Conservation (phyloP, 1,140 invertebrate species). For the Kradibia gibbosae region DNA sequence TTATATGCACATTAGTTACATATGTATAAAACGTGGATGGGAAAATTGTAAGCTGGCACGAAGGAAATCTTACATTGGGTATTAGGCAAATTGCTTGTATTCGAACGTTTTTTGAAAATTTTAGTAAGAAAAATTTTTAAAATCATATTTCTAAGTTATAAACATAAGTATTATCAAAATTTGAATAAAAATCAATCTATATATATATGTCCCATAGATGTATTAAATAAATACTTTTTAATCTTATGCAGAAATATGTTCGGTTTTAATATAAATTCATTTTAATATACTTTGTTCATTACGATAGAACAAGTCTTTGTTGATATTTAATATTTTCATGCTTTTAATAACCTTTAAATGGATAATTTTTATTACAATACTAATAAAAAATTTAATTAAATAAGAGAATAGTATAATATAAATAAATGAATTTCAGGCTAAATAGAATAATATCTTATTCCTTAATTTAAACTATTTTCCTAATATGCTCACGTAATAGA, state of each 20-base stretch:
- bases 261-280: not conserved
- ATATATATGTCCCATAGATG: not conserved
- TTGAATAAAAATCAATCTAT: not conserved
- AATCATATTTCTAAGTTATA: not conserved
- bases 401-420: too few species aligned
- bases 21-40: not conserved
- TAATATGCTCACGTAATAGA: too few species aligned
- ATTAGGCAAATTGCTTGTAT: not conserved
- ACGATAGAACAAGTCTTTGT: too few species aligned
- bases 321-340: not conserved
- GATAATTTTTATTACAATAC: too few species aligned
- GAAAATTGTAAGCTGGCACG: not conserved
- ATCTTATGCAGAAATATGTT: not conserved
- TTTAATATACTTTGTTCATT: too few species aligned
- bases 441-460: too few species aligned
- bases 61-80: not conserved
- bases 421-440: too few species aligned
- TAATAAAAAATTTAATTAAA: too few species aligned
- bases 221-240: not conserved
- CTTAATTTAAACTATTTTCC: too few species aligned
- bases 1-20: not conserved
- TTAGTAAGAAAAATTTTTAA: not conserved
- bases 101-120: not conserved
- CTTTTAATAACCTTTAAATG: too few species aligned
- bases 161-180: not conserved